Evolutionary conservation across 2,888 invertebrate genomes (phyloP).

Genomic region (Aleiodes alternator): DNA sequence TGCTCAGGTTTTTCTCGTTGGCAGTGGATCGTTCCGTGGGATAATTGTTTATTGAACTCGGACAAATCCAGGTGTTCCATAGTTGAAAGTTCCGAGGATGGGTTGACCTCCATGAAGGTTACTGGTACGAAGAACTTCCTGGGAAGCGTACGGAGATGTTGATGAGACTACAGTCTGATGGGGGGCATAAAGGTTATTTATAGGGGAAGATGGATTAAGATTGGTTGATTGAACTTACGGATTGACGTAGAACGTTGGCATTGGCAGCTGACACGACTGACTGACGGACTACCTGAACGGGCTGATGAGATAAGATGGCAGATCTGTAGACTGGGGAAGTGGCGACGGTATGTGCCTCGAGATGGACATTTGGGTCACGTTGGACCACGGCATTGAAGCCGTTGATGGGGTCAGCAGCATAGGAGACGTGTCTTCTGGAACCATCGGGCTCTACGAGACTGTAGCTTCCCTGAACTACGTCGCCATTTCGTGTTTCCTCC

Average conservation of each 20-base stretch:
- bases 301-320: conserved; percentile 44
- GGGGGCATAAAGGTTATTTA: conserved; percentile 45
- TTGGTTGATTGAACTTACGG: conserved; percentile 48
- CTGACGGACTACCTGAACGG: conserved; percentile 54
- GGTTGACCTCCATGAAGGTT: conserved; percentile 47
- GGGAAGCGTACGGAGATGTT: conserved; percentile 53
- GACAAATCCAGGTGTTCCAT: conserved; percentile 26
- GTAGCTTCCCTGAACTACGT: conserved; percentile 71
- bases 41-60: conserved; percentile 19
- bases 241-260: conserved; percentile 55
- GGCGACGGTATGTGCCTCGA: conserved; percentile 54
- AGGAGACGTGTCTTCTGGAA: conserved; percentile 67
- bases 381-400: conserved; percentile 71
- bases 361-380: conserved; percentile 64
- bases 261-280: conserved; percentile 49
- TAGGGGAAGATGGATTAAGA: conserved; percentile 9
- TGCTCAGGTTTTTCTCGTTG: neutral
- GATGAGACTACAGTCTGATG: conserved; percentile 4
- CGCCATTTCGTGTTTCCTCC: conserved; percentile 68
- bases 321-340: conserved; percentile 49
- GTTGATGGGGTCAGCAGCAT: conserved; percentile 70
- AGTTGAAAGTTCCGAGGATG: conserved; percentile 35
- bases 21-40: neutral
- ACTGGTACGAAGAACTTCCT: conserved; percentile 14
- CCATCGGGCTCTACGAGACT: conserved; percentile 71